Conservation (phyloP, 2,113 vertebrate species). For the Amazona guildingii region DNA sequence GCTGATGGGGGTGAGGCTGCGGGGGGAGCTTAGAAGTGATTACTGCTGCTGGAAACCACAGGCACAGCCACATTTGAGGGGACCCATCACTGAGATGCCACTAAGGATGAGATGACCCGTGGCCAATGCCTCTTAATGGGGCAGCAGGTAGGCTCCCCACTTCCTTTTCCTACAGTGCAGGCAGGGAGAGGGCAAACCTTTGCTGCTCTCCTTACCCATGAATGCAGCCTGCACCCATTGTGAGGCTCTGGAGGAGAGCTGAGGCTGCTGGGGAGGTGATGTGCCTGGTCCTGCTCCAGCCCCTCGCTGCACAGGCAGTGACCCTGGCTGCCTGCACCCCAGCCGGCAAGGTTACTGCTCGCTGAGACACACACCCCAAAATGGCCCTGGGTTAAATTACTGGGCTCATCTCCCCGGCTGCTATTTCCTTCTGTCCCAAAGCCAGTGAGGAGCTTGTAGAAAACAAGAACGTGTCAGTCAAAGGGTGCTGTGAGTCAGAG, state of each 20-base stretch:
- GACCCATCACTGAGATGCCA: fast-evolving
- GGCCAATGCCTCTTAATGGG: neutral
- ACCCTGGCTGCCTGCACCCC: neutral
- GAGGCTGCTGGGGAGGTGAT: neutral
- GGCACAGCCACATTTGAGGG: neutral
- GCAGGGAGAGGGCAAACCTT: neutral
- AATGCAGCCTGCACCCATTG: neutral
- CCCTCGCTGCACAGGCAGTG: fast-evolving
- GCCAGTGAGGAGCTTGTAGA: neutral
- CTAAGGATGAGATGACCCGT: neutral
- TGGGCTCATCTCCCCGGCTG: neutral
- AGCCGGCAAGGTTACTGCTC: neutral
- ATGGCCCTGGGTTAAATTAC: neutral
- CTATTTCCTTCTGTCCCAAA: slow-evolving; percentile 40
- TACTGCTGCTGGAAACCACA: neutral
- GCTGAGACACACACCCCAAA: neutral
- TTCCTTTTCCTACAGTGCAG: neutral
- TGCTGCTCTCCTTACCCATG: neutral
- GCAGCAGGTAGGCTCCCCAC: neutral
- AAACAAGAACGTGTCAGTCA: slow-evolving; percentile 28
- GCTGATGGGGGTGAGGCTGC: neutral
- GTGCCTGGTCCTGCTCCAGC: fast-evolving
- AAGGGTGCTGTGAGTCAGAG: slow-evolving; percentile 3
- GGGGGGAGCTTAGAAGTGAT: neutral
- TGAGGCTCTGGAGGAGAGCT: neutral